These are phyloP conservation scores for Agapornis canus DNA, from an alignment of 2,797 vertebrate species.

Conservation along the genomic window DNA sequence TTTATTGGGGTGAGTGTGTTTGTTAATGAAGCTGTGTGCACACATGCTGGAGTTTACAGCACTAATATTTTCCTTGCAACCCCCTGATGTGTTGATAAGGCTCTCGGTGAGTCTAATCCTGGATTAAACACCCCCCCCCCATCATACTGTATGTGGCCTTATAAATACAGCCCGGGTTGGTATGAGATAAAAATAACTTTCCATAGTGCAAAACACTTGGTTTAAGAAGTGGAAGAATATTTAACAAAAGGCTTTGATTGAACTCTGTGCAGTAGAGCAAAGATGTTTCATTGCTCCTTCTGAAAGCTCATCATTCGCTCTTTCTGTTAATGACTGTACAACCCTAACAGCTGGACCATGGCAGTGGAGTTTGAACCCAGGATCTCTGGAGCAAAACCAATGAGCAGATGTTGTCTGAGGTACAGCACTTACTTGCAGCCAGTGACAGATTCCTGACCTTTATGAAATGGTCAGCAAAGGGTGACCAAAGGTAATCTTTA, in stretches of 20 bases:
- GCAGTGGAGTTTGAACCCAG: background rate
- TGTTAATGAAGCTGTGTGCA: background rate
- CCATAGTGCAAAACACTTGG: background rate
- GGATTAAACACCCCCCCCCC: background rate
- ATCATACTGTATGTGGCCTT: background rate
- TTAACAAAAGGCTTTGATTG: background rate
- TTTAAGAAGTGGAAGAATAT: background rate
- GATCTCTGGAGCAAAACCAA: background rate
- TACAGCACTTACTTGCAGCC: background rate
- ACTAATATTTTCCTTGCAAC: background rate
- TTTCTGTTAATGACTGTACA: background rate
- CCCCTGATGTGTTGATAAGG: background rate
- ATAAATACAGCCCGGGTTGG: background rate
- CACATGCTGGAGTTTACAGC: background rate
- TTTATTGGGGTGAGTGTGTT: background rate
- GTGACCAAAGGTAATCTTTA: background rate
- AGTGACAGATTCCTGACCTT: background rate
- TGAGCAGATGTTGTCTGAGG: background rate
- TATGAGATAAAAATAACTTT: background rate
- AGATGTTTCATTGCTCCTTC: background rate
- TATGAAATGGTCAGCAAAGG: background rate
- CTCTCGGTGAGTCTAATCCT: background rate
- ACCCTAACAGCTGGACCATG: accelerated
- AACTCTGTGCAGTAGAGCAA: background rate
- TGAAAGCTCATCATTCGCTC: background rate